Evolutionary conservation across 2,113 vertebrate genomes (phyloP), one percentile per base, ranked within the genome.

Genomic region (Abramis brama): DNA sequence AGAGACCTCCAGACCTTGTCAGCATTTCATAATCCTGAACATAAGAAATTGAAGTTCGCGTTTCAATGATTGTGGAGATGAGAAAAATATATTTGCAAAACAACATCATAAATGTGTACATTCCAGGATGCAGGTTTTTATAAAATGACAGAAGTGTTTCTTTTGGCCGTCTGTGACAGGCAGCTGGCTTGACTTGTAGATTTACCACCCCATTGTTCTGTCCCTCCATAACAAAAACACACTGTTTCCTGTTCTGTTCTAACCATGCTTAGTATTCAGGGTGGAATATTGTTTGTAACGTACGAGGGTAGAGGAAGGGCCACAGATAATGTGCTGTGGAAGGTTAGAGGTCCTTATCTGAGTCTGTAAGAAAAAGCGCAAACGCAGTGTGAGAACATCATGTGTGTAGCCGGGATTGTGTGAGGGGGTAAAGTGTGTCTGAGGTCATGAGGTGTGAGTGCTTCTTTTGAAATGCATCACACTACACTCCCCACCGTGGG

Each of bases 91-190:
- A 59, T 55, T 17, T 17, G 7, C 50, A 73, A 39, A 83, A 83
- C 30, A n/a, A 23, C 45, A 45, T 19, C 81, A 71, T 33, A 83
- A 57, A 27, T 7, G 33, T 11, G 50, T 8, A 83, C 30, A 74
- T 57, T 83, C 66, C 82, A 85, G 85, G 86, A 86, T 84, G 25
- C 39, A 59, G 64, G 45, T 68, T 73, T 85, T 62, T 21, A 30
- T 45, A 50, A 80, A 64, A 39, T 87, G 88, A 89, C 88, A 89
- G 74, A 85, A 83, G 75, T 87, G 88, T 89, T 89, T 87, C 88
- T 89, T 50, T 89, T 89, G 88, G 88, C 88, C 30, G 70, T 45
- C 5, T 27, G 68, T 57, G 85, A 75, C 39, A 25, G 78, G 78
- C 68, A 74, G 85, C 27, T 86, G 74, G 75, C 55, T 75, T 60